Percentiles rank a stretch among this genome's conserved stretches.
phyloP scores from a whole-genome alignment of 2,888 invertebrate species.

The Podotricha telesiphe region DNA sequence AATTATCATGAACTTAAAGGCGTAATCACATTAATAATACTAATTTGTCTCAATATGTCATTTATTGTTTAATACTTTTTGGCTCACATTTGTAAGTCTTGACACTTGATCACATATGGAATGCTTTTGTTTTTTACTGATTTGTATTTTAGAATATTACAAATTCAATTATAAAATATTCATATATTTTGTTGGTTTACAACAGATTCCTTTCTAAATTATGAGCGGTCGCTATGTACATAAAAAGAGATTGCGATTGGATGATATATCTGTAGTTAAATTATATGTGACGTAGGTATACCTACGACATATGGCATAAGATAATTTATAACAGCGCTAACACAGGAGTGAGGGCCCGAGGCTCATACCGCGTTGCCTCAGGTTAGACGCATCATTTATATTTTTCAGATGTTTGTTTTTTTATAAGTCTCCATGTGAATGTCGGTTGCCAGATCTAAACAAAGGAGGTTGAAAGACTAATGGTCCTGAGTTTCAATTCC shows the following conservation, averaged over 20 bases:
- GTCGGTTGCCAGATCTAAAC: slow-evolving; percentile 72
- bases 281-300: slow-evolving; percentile 67
- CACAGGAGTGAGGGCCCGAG: slow-evolving; percentile 61
- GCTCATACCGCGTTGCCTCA: slow-evolving; percentile 69
- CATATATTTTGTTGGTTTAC: no score
- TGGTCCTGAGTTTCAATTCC: slow-evolving; percentile 74
- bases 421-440: slow-evolving; percentile 69
- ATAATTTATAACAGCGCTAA: slow-evolving; percentile 77
- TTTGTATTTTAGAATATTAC: background rate
- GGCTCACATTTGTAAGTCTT: no score
- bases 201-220: slow-evolving; percentile 56
- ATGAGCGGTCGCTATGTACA: slow-evolving; percentile 69
- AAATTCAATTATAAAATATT: no score
- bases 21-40: background rate
- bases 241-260: slow-evolving; percentile 67
- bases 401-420: slow-evolving; percentile 79
- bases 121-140: background rate
- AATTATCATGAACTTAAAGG: background rate
- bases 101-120: background rate
- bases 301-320: slow-evolving; percentile 66
- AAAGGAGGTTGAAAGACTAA: slow-evolving; percentile 79
- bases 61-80: slow-evolving; percentile 7
- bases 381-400: slow-evolving; percentile 81
- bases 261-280: slow-evolving; percentile 77
- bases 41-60: slow-evolving; percentile 28